A percentile compares a stretch with the other conserved stretches of the same genome.
Evolutionary conservation across 1,140 invertebrate genomes (phyloP).

Genomic region (Meloidogyne floridensis): DNA sequence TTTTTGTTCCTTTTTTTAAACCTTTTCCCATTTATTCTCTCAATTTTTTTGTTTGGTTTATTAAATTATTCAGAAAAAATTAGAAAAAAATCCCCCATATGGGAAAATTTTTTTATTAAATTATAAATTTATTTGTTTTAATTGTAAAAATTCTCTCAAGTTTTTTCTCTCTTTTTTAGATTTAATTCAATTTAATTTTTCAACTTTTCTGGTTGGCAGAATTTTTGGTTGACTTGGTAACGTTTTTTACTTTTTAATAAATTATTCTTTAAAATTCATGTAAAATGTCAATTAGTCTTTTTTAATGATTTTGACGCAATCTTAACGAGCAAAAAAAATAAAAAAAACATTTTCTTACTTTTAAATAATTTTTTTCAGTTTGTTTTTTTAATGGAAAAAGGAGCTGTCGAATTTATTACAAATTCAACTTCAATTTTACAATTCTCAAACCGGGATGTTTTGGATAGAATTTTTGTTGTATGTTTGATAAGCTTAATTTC

Average conservation of each 20-base stretch:
- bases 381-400: background rate
- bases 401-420: background rate
- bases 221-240: background rate
- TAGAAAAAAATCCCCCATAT: background rate
- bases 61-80: background rate
- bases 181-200: background rate
- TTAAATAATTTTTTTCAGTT: background rate
- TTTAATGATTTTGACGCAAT: background rate
- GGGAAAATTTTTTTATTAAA: background rate
- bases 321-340: background rate
- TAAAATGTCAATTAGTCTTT: background rate
- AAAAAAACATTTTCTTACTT: background rate
- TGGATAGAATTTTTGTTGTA: conserved; percentile 78
- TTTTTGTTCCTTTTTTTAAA: background rate
- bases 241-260: background rate
- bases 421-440: conserved; percentile 9
- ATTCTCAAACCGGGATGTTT: conserved; percentile 67
- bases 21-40: background rate
- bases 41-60: background rate
- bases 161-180: background rate
- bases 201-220: conserved; percentile 1
- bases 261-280: background rate
- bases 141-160: background rate
- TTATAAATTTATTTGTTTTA: background rate
- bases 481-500: conserved; percentile 80